Conservation (phyloP, 92 coral and sea anemone genomes). For the Micromussa lordhowensis region DNA sequence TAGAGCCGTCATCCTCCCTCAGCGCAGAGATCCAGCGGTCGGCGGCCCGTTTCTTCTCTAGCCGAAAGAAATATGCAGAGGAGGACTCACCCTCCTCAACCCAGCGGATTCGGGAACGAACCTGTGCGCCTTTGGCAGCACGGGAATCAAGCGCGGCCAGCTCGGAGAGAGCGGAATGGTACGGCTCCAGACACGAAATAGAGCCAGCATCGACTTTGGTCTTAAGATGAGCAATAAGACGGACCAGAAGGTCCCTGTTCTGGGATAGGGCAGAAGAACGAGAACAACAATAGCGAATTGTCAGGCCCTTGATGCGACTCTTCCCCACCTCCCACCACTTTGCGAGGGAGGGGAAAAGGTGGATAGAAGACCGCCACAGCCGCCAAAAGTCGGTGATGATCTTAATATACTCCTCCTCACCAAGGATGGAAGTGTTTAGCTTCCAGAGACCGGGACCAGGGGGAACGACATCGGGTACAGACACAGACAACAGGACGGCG, state of each 20-base stretch:
- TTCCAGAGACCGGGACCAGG: too few relatives aligned
- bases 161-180: not conserved
- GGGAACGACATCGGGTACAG: too few relatives aligned
- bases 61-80: constrained; percentile 25
- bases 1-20: not conserved
- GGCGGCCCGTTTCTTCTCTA: not conserved
- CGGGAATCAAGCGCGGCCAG: not conserved
- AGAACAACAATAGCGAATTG: not conserved
- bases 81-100: constrained; percentile 60
- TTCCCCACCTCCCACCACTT: too few relatives aligned
- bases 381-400: too few relatives aligned
- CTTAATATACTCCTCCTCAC: too few relatives aligned
- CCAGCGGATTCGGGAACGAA: constrained; percentile 19
- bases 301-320: too few relatives aligned
- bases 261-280: not conserved
- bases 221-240: not conserved
- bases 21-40: constrained; percentile 12
- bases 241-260: not conserved
- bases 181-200: not conserved
- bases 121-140: constrained; percentile 5
- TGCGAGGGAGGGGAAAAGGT: too few relatives aligned
- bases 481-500: too few relatives aligned
- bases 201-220: not conserved
- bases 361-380: too few relatives aligned
- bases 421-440: too few relatives aligned